Conservation (phyloP, 2,888 invertebrate genomes). For the Octonoba sinensis region DNA sequence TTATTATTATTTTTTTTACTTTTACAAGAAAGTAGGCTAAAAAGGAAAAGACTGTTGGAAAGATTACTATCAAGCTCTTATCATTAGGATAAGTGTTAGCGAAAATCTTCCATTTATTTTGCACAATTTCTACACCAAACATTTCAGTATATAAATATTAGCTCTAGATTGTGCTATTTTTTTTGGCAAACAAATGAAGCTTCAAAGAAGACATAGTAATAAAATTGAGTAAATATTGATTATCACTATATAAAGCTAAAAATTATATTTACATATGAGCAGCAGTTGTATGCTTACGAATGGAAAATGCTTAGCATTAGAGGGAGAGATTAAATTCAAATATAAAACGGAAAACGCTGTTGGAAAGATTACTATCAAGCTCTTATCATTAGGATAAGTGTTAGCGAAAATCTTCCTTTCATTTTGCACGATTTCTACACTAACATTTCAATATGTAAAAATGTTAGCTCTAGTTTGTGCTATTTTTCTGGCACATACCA, state of each 20-base stretch:
- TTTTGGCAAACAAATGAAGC: not conserved
- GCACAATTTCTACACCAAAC: not conserved
- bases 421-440: conserved; percentile 2
- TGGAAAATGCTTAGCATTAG: too few species aligned
- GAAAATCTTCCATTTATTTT: not conserved
- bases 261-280: too few species aligned
- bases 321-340: too few species aligned
- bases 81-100: not conserved
- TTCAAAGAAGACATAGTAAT: too few species aligned
- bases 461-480: not conserved
- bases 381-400: not conserved
- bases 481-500: not conserved
- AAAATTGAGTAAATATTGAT: too few species aligned
- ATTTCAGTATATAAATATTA: not conserved
- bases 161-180: not conserved
- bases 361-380: not conserved
- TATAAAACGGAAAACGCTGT: too few species aligned
- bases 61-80: not conserved
- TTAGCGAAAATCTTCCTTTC: not conserved
- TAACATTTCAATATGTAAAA: not conserved
- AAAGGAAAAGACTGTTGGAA: too few species aligned
- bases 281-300: too few species aligned
- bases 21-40: too few species aligned
- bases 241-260: too few species aligned
- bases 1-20: too few species aligned